Evolutionary conservation across 2,888 invertebrate species (phyloP), one percentile per base, ranked within the genome.

Genomic region (Trachelus tabidus): DNA sequence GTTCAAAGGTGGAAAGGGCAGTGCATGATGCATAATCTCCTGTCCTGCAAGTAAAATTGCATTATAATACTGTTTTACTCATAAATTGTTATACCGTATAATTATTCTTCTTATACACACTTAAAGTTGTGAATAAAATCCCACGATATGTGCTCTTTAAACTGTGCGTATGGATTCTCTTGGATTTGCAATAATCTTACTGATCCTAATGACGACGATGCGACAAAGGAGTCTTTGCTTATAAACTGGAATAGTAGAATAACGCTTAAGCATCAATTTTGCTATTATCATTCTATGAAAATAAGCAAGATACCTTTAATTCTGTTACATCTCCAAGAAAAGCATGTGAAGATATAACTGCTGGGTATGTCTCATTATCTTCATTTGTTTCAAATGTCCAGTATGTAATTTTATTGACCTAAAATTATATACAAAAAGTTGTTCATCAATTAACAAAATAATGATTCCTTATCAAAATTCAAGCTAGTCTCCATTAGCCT

Each of bases 271-370:
- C 11, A 15, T 68, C 34, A 73, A 76, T 37, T 1, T 92, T 74
- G 73, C 85, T 86, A 34, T 93, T 93, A 82, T 76, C 80, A 78
- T 76, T 73, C 78, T 76, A 33, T 75, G 75, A 73, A 73, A 34
- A 71, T 12, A 73, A 79, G 37, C 15, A 94, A n/a, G 94, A 92
- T 73, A 95, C 95, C 89, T 95, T 95, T 76, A 97, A 92, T 89
- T 97, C 96, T 0, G 96, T 97, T 4, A 98, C 94, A 92, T 97
- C 97, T 11, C 96, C 96, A 23, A 93, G 90, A 80, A 96, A 94
- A 6, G 92, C 88, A 69, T 93, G 92, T 78, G 94, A 94, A 12
- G 94, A 94, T 34, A 94, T 90, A 75, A 93, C 92, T 76, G 93
- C 93, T 1, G 96, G 96, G 84, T 94, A 94, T 82, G 94, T 93